Evolutionary conservation across 2,888 invertebrate genomes (phyloP), one percentile per base, ranked within the genome.

Genomic region (Shargacucullia verbasci): DNA sequence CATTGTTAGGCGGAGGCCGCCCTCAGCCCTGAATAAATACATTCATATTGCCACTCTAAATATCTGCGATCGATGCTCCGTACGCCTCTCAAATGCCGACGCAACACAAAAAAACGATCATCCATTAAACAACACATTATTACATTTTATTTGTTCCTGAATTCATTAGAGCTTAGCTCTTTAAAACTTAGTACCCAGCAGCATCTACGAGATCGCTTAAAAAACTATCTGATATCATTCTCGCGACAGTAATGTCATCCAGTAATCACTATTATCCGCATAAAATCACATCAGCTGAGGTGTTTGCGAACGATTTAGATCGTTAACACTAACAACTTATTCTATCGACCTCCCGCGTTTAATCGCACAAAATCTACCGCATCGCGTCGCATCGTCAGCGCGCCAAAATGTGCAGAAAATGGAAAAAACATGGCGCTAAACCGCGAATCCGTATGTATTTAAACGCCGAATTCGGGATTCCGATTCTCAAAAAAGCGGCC

Each of bases 391-490:
- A 86, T 87, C n/a, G n/a, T 84, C 83, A 76, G 77, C 87, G 86
- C 88, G 84, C 85, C 85, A 86, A 91, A 92, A 92, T 91, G 91
- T 87, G 86, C 89, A 90, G 91, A 92, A 92, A 94, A 92, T 88
- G 87, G 91, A 92, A 92, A 92, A 94, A 93, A 93, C 92, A 93
- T 92, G 93, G 93, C 93, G 94, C 94, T 93, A 92, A 93, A 88
- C 92, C 89, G 92, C 91, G 92, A 93, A 90, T 86, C 88, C 81
- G 88, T 91, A 91, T 94, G 94, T 93, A 92, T 92, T 94, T 92
- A 92, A 93, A 93, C 93, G 93, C 93, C 91, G 89, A 91, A 90
- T 85, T 82, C 87, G 84, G 89, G 87, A 92, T 91, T 87, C 87
- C 88, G 83, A 79, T 63, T 81, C 85, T 84, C 82, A 89, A 92